Percentiles rank a stretch among this genome's conserved stretches.
phyloP scores from a whole-genome alignment of 2,797 vertebrate genomes.

The Coccyzus lansbergi region DNA sequence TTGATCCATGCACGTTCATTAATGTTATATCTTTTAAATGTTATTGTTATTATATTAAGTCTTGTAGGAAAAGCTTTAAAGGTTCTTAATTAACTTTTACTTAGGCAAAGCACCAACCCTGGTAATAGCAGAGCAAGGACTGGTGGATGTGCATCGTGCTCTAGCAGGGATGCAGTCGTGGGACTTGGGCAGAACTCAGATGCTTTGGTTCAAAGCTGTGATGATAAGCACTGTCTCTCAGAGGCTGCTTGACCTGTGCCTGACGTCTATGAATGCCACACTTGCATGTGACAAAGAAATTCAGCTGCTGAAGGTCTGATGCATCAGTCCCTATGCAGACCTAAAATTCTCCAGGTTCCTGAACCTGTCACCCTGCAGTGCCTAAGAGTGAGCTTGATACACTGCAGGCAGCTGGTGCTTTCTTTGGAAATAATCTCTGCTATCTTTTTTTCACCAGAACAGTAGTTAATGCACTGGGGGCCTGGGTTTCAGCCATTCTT shows the following conservation, averaged over 20 bases:
- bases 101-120: neutral
- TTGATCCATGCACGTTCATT: neutral
- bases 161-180: accelerated
- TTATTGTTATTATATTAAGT: neutral
- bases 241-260: neutral
- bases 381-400: neutral
- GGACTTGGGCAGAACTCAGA: neutral
- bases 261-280: neutral
- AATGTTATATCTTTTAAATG: neutral
- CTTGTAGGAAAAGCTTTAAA: neutral
- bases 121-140: neutral
- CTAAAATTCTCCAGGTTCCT: neutral
- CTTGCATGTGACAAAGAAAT: neutral
- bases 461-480: accelerated
- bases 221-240: neutral
- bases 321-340: neutral
- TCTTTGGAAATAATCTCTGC: neutral
- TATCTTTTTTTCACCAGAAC: neutral
- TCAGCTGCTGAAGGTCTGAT: neutral
- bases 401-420: neutral
- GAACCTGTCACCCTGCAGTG: neutral
- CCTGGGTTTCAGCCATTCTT: neutral
- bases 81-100: neutral
- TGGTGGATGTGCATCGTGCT: neutral
- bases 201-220: neutral